A percentile compares a stretch with the other conserved stretches of the same genome.
These are phyloP conservation scores for Gouania willdenowi DNA, from an alignment of 2,797 vertebrate genomes.

Conservation along the genomic window DNA sequence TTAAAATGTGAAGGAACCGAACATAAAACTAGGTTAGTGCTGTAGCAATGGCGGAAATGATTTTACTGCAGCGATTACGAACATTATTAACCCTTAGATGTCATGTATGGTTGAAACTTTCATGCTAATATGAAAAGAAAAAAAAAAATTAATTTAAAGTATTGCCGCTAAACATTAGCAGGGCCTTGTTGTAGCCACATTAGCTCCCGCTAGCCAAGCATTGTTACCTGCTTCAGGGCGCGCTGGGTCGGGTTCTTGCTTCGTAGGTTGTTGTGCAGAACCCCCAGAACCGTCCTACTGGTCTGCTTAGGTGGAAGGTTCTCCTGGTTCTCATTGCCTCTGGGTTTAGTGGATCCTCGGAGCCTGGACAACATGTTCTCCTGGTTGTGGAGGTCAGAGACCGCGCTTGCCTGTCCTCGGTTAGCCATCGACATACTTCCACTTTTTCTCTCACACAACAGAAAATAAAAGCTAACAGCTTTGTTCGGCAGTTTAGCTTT, in stretches of 20 bases:
- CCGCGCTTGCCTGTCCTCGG: conserved; percentile 51
- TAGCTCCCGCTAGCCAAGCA: conserved; percentile 1
- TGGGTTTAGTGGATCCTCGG: conserved; percentile 44
- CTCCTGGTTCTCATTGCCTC: conserved; percentile 80
- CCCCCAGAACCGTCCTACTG: conserved; percentile 76
- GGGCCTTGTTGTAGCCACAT: background rate
- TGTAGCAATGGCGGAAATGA: too few relatives aligned
- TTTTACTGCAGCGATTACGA: too few relatives aligned
- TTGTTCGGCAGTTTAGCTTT: background rate
- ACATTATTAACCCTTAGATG: too few relatives aligned
- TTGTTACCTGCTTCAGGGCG: conserved; percentile 58
- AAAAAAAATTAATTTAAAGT: background rate
- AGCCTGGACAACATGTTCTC: conserved; percentile 67
- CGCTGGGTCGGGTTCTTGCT: conserved; percentile 61
- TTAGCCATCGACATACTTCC: conserved; percentile 63
- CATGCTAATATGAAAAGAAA: too few relatives aligned
- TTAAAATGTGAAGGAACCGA: too few relatives aligned
- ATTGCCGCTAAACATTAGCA: conserved; percentile 18
- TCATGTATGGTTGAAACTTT: too few relatives aligned
- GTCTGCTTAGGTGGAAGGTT: conserved; percentile 74
- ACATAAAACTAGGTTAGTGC: too few relatives aligned
- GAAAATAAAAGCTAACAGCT: background rate
- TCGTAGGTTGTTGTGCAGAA: conserved; percentile 76
- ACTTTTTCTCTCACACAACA: background rate
- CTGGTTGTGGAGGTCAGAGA: conserved; percentile 53